A percentile compares a stretch with the other conserved stretches of the same genome.
Evolutionary conservation across 2,113 vertebrate genomes (phyloP).

Genomic region (Semnornis frantzii): DNA sequence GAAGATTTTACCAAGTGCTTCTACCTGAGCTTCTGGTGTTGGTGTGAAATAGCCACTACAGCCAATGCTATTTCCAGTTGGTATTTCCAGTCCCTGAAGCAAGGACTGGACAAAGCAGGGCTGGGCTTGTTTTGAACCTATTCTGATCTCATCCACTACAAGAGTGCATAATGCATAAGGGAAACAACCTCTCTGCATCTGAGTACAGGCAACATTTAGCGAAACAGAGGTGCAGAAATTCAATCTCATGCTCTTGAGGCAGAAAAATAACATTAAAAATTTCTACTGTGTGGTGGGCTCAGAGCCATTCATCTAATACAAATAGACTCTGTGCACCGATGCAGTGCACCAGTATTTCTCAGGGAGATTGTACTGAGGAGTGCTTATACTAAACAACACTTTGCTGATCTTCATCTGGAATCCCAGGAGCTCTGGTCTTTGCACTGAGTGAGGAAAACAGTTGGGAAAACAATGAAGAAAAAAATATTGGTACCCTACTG

Average conservation of each 20-base stretch:
- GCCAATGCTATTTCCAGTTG: neutral
- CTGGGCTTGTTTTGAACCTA: neutral
- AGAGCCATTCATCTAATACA: neutral
- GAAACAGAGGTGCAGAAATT: conserved; percentile 12
- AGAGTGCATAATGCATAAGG: neutral
- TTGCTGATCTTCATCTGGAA: conserved; percentile 39
- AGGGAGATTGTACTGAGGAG: conserved; percentile 4
- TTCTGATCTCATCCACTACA: neutral
- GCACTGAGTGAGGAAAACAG: conserved; percentile 30
- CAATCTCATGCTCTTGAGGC: neutral
- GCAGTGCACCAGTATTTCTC: neutral
- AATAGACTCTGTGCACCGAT: conserved; percentile 4
- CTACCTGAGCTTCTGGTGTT: neutral
- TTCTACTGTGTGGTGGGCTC: neutral
- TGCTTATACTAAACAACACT: conserved; percentile 21
- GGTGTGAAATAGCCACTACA: neutral
- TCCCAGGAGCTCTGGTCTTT: conserved; percentile 20
- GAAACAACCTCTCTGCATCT: neutral
- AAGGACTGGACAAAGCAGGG: neutral
- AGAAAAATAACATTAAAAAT: conserved; percentile 29
- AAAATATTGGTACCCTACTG: neutral
- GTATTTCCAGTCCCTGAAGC: neutral
- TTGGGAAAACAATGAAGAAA: too few relatives aligned
- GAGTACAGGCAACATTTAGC: neutral
- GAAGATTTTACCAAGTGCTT: conserved; percentile 24